Base-by-base conservation (phyloP, 2,888 invertebrate genomes). In the Oxyteleia sp. region DNA sequence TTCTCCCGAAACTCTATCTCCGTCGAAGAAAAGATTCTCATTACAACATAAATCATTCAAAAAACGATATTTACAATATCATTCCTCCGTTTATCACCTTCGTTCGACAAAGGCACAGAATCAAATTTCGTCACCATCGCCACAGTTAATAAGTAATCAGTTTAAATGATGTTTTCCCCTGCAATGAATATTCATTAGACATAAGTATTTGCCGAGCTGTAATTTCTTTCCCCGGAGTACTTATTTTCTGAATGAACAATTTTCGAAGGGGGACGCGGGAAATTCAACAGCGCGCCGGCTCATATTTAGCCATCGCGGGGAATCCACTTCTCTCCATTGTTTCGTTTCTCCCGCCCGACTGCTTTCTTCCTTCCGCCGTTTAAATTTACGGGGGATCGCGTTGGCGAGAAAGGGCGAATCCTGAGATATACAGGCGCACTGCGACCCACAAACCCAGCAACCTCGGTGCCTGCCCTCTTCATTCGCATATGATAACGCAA, bases 281-380 rank as follows among this genome's bases (percentile, higher is more conserved):
- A 87, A 84, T 76, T 43, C 43, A 29, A 61, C 71, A 71, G 78
- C 51, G 61, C 49, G 79, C 63, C 66, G 76, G 72, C 82, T 89
- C 87, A 87, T 87, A 90, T 89, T 89, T 87, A 89, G 88, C 71
- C 78, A 85, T 87, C 86, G 85, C 87, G 82, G 64, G 85, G 86
- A 89, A 86, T 87, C 82, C 86, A 74, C 72, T 72, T 69, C 41
- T 71, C 66, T 55, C 16, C 35, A 75, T 76, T 80, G 61, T 76
- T 80, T 71, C 79, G 47, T 59, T 64, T 55, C 51, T 32, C 49
- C 13, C 35, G 32, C 66, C 47, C 23, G 23, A 43, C 26, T 10
- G 71, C 63, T 38, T 75, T 68, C 53, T 69, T 69, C 63, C 59
- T 63, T 69, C 61, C 61, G 49, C 43, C 63, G 74, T 43, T 63